Evolutionary conservation across 1,140 invertebrate genomes (phyloP).

Genomic region (Drosophila navojoa): DNA sequence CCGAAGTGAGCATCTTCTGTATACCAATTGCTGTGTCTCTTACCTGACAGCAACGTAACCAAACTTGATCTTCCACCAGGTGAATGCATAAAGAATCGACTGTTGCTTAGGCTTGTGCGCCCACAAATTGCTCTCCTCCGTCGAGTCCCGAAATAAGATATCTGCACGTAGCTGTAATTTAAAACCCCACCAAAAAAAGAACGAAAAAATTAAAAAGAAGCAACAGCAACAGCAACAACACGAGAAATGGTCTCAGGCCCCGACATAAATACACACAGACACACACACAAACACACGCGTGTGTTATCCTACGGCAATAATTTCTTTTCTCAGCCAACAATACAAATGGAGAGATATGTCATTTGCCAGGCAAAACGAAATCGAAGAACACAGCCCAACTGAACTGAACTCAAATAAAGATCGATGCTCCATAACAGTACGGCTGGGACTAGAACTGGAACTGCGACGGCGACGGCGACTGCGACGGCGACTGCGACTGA

Average conservation of each 20-base stretch:
- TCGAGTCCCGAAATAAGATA: slow-evolving; percentile 72
- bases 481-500: slow-evolving; percentile 17
- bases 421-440: slow-evolving; percentile 69
- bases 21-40: slow-evolving; percentile 35
- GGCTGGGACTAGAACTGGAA: slow-evolving; percentile 30
- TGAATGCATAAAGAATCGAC: slow-evolving; percentile 43
- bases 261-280: slow-evolving; percentile 33
- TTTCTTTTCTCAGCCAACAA: slow-evolving; percentile 62
- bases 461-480: slow-evolving; percentile 13
- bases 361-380: slow-evolving; percentile 68
- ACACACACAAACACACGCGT: slow-evolving; percentile 24
- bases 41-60: slow-evolving; percentile 52
- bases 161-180: slow-evolving; percentile 81
- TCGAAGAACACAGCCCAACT: slow-evolving; percentile 57
- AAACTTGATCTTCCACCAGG: slow-evolving; percentile 63
- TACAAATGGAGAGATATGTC: slow-evolving; percentile 70
- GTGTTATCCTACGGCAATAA: slow-evolving; percentile 70
- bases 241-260: slow-evolving; percentile 38
- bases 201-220: slow-evolving; percentile 28
- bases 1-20: slow-evolving; percentile 53
- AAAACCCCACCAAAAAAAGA: slow-evolving; percentile 59
- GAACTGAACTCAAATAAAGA: slow-evolving; percentile 58
- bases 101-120: slow-evolving; percentile 39
- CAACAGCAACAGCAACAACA: slow-evolving; percentile 39
- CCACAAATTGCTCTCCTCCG: slow-evolving; percentile 61